Percentiles rank a stretch among this genome's conserved stretches.
These are phyloP conservation scores for Tetraodon nigroviridis DNA, from an alignment of 2,113 vertebrate genomes.

Conservation along the genomic window DNA sequence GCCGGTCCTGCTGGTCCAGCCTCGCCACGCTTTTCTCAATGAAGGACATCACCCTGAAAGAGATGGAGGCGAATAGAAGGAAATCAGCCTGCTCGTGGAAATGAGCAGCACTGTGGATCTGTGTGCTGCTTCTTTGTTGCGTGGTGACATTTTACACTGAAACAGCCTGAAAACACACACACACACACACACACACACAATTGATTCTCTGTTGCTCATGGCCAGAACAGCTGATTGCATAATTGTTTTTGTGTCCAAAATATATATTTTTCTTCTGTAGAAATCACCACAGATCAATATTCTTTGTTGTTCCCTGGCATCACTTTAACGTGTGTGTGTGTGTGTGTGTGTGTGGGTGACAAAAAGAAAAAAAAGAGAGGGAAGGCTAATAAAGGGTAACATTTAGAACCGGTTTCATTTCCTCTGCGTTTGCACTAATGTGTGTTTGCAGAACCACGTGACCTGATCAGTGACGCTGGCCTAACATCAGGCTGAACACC, in stretches of 20 bases:
- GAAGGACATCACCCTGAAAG: conserved; percentile 77
- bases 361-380: too few species aligned
- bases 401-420: too few species aligned
- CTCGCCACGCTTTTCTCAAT: conserved; percentile 80
- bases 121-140: conserved; percentile 2
- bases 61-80: conserved; percentile 2
- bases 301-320: conserved; percentile 7
- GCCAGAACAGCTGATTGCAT: background rate
- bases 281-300: conserved; percentile 14
- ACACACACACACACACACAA: background rate
- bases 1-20: conserved; percentile 71
- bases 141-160: conserved; percentile 13
- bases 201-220: background rate
- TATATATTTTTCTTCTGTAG: background rate
- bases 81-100: background rate
- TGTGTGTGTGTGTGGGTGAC: too few species aligned
- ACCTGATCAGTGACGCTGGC: too few species aligned
- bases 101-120: background rate
- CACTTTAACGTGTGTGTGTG: background rate
- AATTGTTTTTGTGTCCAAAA: background rate
- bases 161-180: background rate
- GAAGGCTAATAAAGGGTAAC: too few species aligned
- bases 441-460: too few species aligned
- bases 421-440: too few species aligned
- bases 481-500: too few species aligned